Evolutionary conservation across 2,113 vertebrate species (phyloP).

Genomic region (Nannobrachium achirus): DNA sequence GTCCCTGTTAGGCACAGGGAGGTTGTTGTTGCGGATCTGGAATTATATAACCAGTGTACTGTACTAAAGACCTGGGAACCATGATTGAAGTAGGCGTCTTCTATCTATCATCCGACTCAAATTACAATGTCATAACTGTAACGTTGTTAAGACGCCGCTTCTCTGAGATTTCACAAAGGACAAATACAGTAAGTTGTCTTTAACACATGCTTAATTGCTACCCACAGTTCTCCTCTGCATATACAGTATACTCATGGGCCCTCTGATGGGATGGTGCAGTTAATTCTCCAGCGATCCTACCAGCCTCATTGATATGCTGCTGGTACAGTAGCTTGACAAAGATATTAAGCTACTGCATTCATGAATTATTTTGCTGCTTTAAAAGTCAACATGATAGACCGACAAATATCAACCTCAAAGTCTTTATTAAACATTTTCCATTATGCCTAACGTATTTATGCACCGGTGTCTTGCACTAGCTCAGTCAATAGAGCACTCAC

Average conservation of each 20-base stretch:
- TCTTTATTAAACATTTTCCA: constrained; percentile 40
- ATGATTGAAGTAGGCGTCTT: constrained; percentile 12
- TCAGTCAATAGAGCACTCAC: no score
- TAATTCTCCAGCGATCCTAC: background rate
- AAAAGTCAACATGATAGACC: background rate
- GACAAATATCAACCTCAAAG: constrained; percentile 20
- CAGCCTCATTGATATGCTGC: background rate
- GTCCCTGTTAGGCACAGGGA: constrained; percentile 40
- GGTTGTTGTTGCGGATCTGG: constrained; percentile 13
- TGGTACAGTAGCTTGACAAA: background rate
- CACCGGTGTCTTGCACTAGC: no score
- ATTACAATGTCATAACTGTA: background rate
- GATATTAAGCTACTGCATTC: background rate
- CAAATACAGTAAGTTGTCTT: background rate
- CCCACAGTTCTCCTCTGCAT: background rate
- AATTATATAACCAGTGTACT: constrained; percentile 40
- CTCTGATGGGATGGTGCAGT: no score
- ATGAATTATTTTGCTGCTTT: background rate
- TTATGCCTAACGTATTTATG: no score
- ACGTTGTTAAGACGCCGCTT: background rate
- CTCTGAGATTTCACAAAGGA: background rate
- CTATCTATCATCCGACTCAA: background rate
- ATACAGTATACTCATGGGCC: background rate
- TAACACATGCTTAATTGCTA: background rate
- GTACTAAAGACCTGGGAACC: constrained; percentile 43